Evolutionary conservation across 1,140 invertebrate species (phyloP).

Genomic region (Apis cerana): DNA sequence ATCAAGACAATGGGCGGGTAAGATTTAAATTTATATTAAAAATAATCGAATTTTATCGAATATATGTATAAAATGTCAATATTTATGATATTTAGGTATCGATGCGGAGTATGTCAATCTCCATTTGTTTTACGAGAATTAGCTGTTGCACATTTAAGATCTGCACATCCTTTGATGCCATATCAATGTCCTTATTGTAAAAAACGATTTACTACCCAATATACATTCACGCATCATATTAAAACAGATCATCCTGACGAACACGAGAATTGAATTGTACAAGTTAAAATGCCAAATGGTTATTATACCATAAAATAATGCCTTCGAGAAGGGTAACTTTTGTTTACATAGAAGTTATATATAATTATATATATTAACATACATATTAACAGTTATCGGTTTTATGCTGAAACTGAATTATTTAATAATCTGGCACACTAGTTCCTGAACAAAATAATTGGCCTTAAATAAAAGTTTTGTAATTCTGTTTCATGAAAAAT

Average conservation of each 20-base stretch:
- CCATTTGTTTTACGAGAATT: constrained; percentile 72
- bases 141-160: constrained; percentile 74
- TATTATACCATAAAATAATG: constrained; percentile 30
- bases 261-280: constrained; percentile 66
- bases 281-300: constrained; percentile 33
- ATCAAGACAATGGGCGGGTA: constrained; percentile 71
- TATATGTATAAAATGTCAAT: not conserved
- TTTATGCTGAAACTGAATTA: constrained; percentile 32
- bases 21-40: constrained; percentile 21
- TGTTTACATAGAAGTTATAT: constrained; percentile 8
- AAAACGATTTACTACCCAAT: constrained; percentile 73
- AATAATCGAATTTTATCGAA: not conserved
- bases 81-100: constrained; percentile 59
- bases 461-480: constrained; percentile 45
- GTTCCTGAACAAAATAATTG: constrained; percentile 50
- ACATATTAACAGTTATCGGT: constrained; percentile 28
- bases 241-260: constrained; percentile 73
- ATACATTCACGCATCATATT: constrained; percentile 73
- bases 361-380: not conserved
- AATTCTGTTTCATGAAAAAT: constrained; percentile 15
- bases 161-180: constrained; percentile 73
- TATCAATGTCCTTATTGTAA: constrained; percentile 76
- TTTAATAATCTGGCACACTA: constrained; percentile 47
- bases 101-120: constrained; percentile 74
- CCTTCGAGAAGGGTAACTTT: constrained; percentile 11